These are phyloP conservation scores for Noctilio leporinus DNA, from an alignment of 2,113 vertebrate genomes.

Conservation along the genomic window DNA sequence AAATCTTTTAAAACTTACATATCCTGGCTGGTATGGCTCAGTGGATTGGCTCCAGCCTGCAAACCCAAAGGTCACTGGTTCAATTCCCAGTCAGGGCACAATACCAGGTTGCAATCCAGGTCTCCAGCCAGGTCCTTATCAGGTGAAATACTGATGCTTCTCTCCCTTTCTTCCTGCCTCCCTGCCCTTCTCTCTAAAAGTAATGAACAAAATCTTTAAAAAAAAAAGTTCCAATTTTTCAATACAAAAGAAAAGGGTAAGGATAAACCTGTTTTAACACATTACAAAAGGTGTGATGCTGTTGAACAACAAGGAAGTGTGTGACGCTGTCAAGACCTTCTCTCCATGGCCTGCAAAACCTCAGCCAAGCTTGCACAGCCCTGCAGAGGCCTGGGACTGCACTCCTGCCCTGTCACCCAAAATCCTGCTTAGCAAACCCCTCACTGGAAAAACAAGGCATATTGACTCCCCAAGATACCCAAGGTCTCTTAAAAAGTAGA, in stretches of 20 bases:
- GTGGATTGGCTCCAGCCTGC: too few relatives aligned
- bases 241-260: conserved; percentile 10
- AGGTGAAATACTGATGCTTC: too few relatives aligned
- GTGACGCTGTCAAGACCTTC: not conserved
- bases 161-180: too few relatives aligned
- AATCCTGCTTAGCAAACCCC: not conserved
- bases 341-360: not conserved
- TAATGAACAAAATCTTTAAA: too few relatives aligned
- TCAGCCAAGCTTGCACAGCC: not conserved
- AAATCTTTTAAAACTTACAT: conserved; percentile 6
- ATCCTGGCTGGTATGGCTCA: too few relatives aligned
- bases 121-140: too few relatives aligned
- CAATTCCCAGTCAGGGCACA: too few relatives aligned
- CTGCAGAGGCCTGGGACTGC: not conserved
- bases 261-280: not conserved
- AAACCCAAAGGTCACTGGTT: too few relatives aligned
- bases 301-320: not conserved
- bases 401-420: not conserved
- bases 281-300: not conserved
- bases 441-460: not conserved
- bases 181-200: too few relatives aligned
- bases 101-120: too few relatives aligned
- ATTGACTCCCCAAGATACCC: not conserved
- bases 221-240: not conserved
- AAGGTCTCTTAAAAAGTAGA: not conserved